Percentiles rank a stretch among this genome's conserved stretches.
Conservation (phyloP, 1,140 invertebrate genomes). For the Drosophila kepulauana region DNA sequence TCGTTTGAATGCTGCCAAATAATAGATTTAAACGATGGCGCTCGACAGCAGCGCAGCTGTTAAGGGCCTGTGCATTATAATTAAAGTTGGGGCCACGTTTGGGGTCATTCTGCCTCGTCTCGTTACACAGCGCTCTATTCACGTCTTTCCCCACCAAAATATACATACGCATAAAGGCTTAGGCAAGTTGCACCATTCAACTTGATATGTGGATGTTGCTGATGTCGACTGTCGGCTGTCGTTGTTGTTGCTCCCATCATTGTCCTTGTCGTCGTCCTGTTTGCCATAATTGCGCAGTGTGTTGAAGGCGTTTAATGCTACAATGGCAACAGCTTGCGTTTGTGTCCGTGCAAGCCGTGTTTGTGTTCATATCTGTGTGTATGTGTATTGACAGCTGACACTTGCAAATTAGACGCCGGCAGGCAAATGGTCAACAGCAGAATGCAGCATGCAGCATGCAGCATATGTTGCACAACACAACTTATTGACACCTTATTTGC, state of each 20-base stretch:
- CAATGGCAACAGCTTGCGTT: slow-evolving; percentile 35
- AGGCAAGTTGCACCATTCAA: slow-evolving; percentile 42
- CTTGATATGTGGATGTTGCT: slow-evolving; percentile 40
- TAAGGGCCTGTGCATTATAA: slow-evolving; percentile 45
- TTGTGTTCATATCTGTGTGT: slow-evolving; percentile 19
- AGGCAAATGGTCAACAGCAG: slow-evolving; percentile 48
- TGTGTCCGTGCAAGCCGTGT: slow-evolving; percentile 10
- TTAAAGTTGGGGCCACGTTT: slow-evolving; percentile 39
- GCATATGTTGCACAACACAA: slow-evolving; percentile 58
- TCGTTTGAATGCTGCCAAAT: slow-evolving; percentile 69
- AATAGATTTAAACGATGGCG: slow-evolving; percentile 78
- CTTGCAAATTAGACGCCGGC: slow-evolving; percentile 79
- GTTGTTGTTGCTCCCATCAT: slow-evolving; percentile 44
- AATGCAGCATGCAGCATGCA: slow-evolving; percentile 35
- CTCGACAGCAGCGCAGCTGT: slow-evolving; percentile 23
- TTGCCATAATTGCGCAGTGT: slow-evolving; percentile 51
- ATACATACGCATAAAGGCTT: slow-evolving; percentile 48
- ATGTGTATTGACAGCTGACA: slow-evolving; percentile 80
- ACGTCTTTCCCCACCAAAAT: neutral
- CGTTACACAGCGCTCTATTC: neutral
- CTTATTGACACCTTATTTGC: slow-evolving; percentile 81
- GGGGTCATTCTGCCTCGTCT: slow-evolving; percentile 25
- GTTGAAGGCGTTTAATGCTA: slow-evolving; percentile 65
- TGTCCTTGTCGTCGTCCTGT: slow-evolving; percentile 53
- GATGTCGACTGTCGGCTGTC: slow-evolving; percentile 39